Evolutionary conservation across 2,888 invertebrate genomes (phyloP), one percentile per base, ranked within the genome.

Genomic region (Metellina segmentata): DNA sequence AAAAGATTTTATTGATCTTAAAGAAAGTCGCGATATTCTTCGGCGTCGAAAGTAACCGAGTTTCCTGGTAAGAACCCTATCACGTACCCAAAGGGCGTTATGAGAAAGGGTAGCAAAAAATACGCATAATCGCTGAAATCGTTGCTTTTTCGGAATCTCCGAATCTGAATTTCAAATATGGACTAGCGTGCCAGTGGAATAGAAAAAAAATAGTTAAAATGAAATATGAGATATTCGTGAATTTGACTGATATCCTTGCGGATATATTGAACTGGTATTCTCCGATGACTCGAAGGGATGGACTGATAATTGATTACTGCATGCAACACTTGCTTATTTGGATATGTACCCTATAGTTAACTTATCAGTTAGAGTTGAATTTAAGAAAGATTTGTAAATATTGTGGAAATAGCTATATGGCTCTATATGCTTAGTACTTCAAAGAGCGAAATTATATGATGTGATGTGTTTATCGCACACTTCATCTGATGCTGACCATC

Each of bases 1-100:
- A 78, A 85, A 70, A 77, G 85, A 85, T 85, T 78, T 85, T 85
- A 85, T 85, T 77, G 85, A 85, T 85, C 70, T 85, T 85, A 77
- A 85, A 85, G 51, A 77, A 70, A 78, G 85, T 85, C 78, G n/a
- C n/a, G 78, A 85, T 85, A 85, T 85, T 69, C 53, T 49, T 19
- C 8, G 69, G 7, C 48, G 61, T 19, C 48, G 53, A 19, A 77
- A 77, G 69, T 77, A 78, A 69, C 77, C 16, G 51, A 20, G 49
- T 85, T 77, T 77, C 49, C 77, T 69, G 19, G 77, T 69, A 78
- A 77, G 77, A 69, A 49, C 13, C 69, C 16, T 77, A 77, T 77
- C 77, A 77, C 77, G 77, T 85, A 85, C 7, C 70, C 19, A 51
- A 53, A 77, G 48, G 85, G 48, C 6, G 61, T 61, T 61, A 61